Evolutionary conservation across 2,888 invertebrate genomes (phyloP).

Genomic region (Lasioglossum pauxillum): DNA sequence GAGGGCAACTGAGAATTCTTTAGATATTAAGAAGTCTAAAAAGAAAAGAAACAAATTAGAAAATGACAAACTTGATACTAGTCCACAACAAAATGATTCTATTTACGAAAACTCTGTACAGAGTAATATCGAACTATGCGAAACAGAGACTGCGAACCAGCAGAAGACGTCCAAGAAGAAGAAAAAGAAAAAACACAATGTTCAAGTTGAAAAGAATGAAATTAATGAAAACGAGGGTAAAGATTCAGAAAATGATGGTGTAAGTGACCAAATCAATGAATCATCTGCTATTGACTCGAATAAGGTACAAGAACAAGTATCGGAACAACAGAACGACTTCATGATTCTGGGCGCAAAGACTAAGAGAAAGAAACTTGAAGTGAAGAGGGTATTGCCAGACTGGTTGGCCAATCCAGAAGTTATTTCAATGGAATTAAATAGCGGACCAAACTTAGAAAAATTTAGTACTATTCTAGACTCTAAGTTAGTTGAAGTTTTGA

Average conservation of each 20-base stretch:
- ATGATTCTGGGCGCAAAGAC: conserved; percentile 83
- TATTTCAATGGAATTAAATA: conserved; percentile 89
- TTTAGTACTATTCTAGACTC: conserved; percentile 87
- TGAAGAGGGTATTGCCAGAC: conserved; percentile 92
- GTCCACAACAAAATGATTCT: neutral
- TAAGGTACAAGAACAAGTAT: conserved; percentile 9
- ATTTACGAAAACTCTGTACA: neutral
- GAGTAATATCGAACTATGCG: neutral
- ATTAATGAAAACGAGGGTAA: conserved; percentile 15
- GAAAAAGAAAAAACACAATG: conserved; percentile 35
- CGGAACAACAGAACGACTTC: conserved; percentile 65
- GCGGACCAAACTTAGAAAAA: conserved; percentile 84
- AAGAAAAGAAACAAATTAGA: conserved; percentile 56
- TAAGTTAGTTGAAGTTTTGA: conserved; percentile 87
- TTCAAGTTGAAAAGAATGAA: conserved; percentile 7
- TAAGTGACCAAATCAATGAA: conserved; percentile 8
- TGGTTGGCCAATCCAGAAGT: conserved; percentile 94
- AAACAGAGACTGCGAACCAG: neutral
- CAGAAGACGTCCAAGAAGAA: conserved; percentile 28
- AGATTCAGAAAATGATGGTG: neutral
- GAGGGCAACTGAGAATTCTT: conserved; percentile 54
- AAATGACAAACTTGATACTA: conserved; percentile 19
- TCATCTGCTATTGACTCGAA: conserved; percentile 16
- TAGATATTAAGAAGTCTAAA: conserved; percentile 8
- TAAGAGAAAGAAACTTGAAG: conserved; percentile 79